Evolutionary conservation across 2,797 vertebrate genomes (phyloP).

Genomic region (Tadarida brasiliensis): DNA sequence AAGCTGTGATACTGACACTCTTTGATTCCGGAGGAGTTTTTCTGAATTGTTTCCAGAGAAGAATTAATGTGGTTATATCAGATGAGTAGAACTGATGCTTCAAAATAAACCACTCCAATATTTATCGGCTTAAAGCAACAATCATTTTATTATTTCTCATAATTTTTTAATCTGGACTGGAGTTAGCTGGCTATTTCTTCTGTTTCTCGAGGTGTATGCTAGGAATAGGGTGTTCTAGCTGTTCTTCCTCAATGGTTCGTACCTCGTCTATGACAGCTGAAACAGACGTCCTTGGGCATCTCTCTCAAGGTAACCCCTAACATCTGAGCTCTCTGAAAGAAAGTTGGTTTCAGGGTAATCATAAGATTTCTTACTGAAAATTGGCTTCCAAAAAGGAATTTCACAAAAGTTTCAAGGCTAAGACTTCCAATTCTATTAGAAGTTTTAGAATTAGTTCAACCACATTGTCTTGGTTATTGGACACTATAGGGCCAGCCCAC

Average conservation of each 20-base stretch:
- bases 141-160: background rate
- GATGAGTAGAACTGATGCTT: background rate
- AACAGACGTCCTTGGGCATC: background rate
- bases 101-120: background rate
- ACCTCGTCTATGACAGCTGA: background rate
- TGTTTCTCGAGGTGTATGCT: fast-evolving
- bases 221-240: background rate
- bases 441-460: background rate
- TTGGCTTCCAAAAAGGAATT: background rate
- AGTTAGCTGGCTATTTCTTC: background rate
- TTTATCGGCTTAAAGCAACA: background rate
- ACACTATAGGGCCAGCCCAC: background rate
- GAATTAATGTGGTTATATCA: background rate
- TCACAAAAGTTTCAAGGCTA: background rate
- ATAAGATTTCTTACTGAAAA: background rate
- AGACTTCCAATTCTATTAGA: background rate
- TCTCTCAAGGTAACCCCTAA: background rate
- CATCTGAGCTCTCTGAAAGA: background rate
- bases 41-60: background rate
- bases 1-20: background rate
- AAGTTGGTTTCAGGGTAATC: background rate
- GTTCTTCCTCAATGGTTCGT: background rate
- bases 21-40: background rate
- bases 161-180: background rate
- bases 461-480: background rate